A percentile compares a stretch with the other conserved stretches of the same genome.
These are phyloP conservation scores for Epinotia nisella DNA, from an alignment of 2,888 invertebrate genomes.

Conservation along the genomic window DNA sequence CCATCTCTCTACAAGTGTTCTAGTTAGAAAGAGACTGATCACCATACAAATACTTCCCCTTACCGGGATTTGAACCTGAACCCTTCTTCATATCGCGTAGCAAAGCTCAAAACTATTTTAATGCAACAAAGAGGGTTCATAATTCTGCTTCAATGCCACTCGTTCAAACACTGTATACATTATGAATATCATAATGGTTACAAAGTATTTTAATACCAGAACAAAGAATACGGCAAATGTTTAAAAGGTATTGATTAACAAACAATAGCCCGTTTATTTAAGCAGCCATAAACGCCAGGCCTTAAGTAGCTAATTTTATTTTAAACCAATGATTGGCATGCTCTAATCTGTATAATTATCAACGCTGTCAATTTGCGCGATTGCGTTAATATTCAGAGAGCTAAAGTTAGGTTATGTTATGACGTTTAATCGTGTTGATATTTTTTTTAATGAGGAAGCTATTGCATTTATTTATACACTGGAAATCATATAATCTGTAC, in stretches of 20 bases:
- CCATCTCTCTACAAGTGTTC: too few species aligned
- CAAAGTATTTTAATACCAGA: constrained; percentile 14
- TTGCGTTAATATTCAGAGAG: not conserved
- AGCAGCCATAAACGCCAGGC: constrained; percentile 13
- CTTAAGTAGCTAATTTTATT: constrained; percentile 22
- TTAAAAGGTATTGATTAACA: constrained; percentile 37
- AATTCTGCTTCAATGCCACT: constrained; percentile 28
- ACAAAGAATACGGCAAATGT: constrained; percentile 22
- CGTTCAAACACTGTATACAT: constrained; percentile 21
- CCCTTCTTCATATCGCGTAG: not conserved
- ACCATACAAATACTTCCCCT: not conserved
- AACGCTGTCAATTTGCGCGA: not conserved
- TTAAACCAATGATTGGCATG: constrained; percentile 15
- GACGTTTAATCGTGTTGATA: not conserved
- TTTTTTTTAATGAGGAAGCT: not conserved
- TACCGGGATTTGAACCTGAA: not conserved
- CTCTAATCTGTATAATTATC: not conserved
- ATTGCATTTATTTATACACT: too few species aligned
- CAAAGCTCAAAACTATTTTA: not conserved
- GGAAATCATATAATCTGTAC: too few species aligned
- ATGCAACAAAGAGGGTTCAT: constrained; percentile 2
- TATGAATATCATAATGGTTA: constrained; percentile 24
- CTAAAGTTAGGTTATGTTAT: not conserved
- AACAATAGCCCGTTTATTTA: constrained; percentile 34
- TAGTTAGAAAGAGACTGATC: too few species aligned